Evolutionary conservation across 2,888 invertebrate genomes (phyloP), one percentile per base, ranked within the genome.

Genomic region (Dryococelus australis): DNA sequence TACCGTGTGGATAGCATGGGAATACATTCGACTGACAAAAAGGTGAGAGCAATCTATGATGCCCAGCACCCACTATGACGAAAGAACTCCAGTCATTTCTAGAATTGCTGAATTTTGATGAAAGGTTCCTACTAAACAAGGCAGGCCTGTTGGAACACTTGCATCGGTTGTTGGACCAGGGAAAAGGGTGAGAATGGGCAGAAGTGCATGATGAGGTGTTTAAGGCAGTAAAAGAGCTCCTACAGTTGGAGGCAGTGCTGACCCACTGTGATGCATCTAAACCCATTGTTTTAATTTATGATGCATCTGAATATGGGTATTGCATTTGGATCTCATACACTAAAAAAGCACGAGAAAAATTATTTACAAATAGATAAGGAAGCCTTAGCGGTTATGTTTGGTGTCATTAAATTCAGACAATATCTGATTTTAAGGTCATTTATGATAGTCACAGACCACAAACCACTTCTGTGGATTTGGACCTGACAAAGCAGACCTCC

Each of bases 291-390:
- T 43, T 83, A 28, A 35, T 28, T 5, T 83, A 35, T 83, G 83
- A 83, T 83, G 83, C 83, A 10, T 83, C 83, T 20, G 35, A 28
- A 20, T 83, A 83, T 43, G 83, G 27, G 35, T 83, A 43, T 83
- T 13, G 35, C 35, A 24, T 83, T 83, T 83, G 83, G 83, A 28
- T 83, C 83, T 26, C 13, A 35, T 13, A 28, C 83, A 27, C 28
- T 28, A 12, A 13, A 28, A 12, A 28, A 28, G 26, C 20, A 13
- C 35, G 83, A 83, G 24, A 28, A 24, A 24, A 83, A 83, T 6
- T 83, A 83, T 28, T 26, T 35, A 8, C 83, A 83, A 35, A 83
- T 83, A 13, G 83, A 83, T 35, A 83, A 83, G 24, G 28, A 83
- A 24, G 83, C 83, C 12, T 83, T 83, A n/a, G 83, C 3, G 10